Evolutionary conservation across 2,113 vertebrate species (phyloP).

Genomic region (Aphelocoma coerulescens): DNA sequence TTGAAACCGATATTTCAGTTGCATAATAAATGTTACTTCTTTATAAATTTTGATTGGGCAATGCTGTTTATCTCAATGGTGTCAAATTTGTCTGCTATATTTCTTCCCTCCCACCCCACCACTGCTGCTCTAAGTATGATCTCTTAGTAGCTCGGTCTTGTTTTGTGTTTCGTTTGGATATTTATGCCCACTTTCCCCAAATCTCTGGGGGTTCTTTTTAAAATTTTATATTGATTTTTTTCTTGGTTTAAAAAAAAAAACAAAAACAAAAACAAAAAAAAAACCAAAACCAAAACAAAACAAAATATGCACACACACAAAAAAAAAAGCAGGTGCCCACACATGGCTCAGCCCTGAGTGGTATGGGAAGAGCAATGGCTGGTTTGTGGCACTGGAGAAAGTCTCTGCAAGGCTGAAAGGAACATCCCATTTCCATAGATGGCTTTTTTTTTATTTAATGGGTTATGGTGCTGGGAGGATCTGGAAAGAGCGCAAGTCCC

Average conservation of each 20-base stretch:
- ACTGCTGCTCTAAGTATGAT: background rate
- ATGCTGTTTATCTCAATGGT: background rate
- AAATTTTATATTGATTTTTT: background rate
- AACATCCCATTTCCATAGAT: background rate
- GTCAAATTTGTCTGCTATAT: background rate
- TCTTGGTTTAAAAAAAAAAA: background rate
- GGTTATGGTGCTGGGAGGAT: background rate
- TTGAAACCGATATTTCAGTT: no score
- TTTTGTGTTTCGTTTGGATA: background rate
- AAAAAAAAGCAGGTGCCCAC: background rate
- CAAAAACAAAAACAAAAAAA: no score
- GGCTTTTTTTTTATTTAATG: background rate
- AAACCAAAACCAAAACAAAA: no score
- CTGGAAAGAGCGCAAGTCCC: background rate
- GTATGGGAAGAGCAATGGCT: background rate
- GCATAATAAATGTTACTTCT: no score
- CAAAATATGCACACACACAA: background rate
- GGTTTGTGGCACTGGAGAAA: background rate
- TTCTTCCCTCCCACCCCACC: background rate
- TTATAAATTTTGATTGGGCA: no score
- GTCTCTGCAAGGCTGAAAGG: background rate
- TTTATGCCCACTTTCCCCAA: background rate
- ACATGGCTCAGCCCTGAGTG: background rate
- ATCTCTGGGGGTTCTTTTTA: background rate
- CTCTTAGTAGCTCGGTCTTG: background rate